Evolutionary conservation across 2,888 invertebrate genomes (phyloP).

Genomic region (Clostera curtula): DNA sequence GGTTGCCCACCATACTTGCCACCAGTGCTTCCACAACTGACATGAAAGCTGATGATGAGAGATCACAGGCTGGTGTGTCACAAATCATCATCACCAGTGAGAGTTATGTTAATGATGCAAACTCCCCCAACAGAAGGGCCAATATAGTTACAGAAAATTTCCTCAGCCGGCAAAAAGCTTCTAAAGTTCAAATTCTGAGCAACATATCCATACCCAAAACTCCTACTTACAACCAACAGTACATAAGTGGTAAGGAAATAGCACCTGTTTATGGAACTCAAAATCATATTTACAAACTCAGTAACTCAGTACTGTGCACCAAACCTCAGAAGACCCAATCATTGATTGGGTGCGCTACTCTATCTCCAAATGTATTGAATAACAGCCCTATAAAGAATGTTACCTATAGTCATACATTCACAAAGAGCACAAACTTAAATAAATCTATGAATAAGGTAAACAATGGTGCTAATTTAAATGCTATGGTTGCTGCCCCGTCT

Average conservation of each 20-base stretch:
- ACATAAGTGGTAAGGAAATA: slow-evolving; percentile 52
- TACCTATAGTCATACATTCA: slow-evolving; percentile 57
- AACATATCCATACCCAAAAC: slow-evolving; percentile 66
- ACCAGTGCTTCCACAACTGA: slow-evolving; percentile 50
- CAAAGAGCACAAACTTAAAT: slow-evolving; percentile 58
- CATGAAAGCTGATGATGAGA: slow-evolving; percentile 52
- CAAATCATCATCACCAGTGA: slow-evolving; percentile 69
- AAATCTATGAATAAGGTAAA: slow-evolving; percentile 60
- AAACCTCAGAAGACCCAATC: slow-evolving; percentile 61
- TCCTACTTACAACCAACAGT: slow-evolving; percentile 55
- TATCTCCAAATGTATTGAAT: slow-evolving; percentile 51
- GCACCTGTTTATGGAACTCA: slow-evolving; percentile 55
- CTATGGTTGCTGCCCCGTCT: slow-evolving; percentile 56
- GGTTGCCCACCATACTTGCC: slow-evolving; percentile 64
- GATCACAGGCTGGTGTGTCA: slow-evolving; percentile 51
- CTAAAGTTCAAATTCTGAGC: slow-evolving; percentile 69
- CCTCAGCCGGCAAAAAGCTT: slow-evolving; percentile 49
- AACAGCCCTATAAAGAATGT: slow-evolving; percentile 61
- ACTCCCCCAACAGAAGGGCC: slow-evolving; percentile 43
- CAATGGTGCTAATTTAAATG: slow-evolving; percentile 66
- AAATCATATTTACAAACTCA: slow-evolving; percentile 63
- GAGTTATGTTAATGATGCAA: slow-evolving; percentile 55
- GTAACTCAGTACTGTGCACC: slow-evolving; percentile 57
- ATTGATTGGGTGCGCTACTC: slow-evolving; percentile 52
- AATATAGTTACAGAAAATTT: slow-evolving; percentile 62